These are phyloP conservation scores for Gallinago media DNA, from an alignment of 2,113 vertebrate genomes.

Conservation along the genomic window DNA sequence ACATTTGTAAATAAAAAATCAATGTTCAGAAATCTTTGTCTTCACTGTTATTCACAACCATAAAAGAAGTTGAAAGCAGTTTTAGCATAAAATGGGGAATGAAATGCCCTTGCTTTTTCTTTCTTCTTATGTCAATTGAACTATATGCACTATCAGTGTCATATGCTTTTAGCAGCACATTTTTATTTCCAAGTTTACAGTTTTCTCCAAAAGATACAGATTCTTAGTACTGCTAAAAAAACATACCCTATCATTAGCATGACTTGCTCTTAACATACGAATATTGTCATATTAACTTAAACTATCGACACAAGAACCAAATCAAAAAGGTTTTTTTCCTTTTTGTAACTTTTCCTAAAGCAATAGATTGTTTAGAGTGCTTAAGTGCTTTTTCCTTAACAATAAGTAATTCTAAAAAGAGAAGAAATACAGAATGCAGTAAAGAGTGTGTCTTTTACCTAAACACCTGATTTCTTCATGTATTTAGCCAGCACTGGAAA, in stretches of 20 bases:
- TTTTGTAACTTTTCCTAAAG: background rate
- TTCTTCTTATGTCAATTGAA: background rate
- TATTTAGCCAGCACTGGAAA: background rate
- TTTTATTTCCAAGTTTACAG: background rate
- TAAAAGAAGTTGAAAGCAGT: background rate
- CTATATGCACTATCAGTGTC: background rate
- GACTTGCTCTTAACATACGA: background rate
- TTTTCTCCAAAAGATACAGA: background rate
- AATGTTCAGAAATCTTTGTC: background rate
- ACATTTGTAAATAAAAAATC: fast-evolving
- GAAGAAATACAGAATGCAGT: background rate
- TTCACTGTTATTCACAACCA: background rate
- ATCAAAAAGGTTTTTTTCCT: background rate
- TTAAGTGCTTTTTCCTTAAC: background rate
- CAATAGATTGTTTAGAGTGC: background rate
- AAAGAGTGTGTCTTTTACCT: background rate
- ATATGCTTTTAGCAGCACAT: fast-evolving
- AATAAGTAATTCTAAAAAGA: background rate
- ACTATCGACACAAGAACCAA: background rate
- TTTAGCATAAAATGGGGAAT: background rate
- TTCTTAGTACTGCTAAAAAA: background rate
- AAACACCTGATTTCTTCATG: background rate
- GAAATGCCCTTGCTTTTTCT: background rate
- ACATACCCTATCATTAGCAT: background rate
- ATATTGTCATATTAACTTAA: background rate